phyloP scores from a whole-genome alignment of 2,888 invertebrate species.

The Drosophila anceps region DNA sequence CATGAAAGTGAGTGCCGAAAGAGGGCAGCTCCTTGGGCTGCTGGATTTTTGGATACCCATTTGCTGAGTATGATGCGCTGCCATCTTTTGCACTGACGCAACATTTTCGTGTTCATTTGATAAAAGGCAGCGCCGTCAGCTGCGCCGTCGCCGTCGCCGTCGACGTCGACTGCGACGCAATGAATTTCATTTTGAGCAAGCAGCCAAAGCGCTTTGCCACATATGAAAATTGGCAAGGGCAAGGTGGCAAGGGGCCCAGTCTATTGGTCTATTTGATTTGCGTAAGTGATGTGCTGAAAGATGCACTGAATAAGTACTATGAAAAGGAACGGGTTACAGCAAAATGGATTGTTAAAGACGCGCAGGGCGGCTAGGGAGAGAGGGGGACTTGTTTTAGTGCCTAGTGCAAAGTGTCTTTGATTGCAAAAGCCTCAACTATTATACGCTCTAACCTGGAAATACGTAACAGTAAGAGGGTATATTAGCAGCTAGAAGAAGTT shows the following conservation, averaged over 20 bases:
- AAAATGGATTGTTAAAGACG: neutral
- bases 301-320: slow-evolving; percentile 37
- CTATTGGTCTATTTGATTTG: slow-evolving; percentile 76
- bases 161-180: slow-evolving; percentile 44
- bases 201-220: slow-evolving; percentile 59
- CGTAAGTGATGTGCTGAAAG: slow-evolving; percentile 63
- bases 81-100: slow-evolving; percentile 43
- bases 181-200: slow-evolving; percentile 78
- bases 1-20: slow-evolving; percentile 74
- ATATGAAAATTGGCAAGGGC: neutral
- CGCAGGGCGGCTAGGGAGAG: neutral
- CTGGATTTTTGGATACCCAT: slow-evolving; percentile 17
- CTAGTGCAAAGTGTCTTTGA: slow-evolving; percentile 62
- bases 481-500: neutral
- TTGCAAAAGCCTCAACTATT: slow-evolving; percentile 68
- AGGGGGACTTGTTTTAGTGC: slow-evolving; percentile 15
- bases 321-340: slow-evolving; percentile 19
- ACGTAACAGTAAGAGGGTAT: neutral
- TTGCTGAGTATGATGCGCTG: slow-evolving; percentile 10
- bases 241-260: slow-evolving; percentile 16
- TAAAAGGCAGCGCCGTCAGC: slow-evolving; percentile 44
- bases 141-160: slow-evolving; percentile 18
- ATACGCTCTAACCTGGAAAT: slow-evolving; percentile 13
- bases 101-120: slow-evolving; percentile 75
- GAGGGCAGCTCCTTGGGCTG: slow-evolving; percentile 28